Percentiles rank a stretch among this genome's conserved stretches.
Evolutionary conservation across 2,797 vertebrate species (phyloP).

Genomic region (Chaetodon trifasciatus): DNA sequence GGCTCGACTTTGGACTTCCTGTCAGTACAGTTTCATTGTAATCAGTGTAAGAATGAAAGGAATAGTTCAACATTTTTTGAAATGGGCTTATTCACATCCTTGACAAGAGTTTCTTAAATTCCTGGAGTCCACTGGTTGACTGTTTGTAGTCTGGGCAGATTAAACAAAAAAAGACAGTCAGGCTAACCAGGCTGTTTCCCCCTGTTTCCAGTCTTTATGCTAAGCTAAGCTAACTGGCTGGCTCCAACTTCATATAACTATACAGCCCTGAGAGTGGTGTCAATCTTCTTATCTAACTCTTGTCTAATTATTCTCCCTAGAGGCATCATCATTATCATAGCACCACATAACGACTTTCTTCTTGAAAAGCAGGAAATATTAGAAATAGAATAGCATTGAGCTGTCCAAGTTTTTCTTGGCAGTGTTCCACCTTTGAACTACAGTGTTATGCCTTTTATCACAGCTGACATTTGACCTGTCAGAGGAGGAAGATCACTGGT

Average conservation of each 20-base stretch:
- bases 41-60: background rate
- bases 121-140: no score
- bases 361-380: background rate
- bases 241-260: no score
- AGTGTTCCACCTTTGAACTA: background rate
- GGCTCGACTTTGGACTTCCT: background rate
- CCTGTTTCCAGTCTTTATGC: no score
- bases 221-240: no score
- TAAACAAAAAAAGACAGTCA: no score
- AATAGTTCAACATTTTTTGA: background rate
- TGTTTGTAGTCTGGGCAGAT: no score
- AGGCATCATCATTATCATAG: no score
- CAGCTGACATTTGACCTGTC: background rate
- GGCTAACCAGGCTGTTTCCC: no score
- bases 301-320: no score
- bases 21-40: background rate
- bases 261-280: no score
- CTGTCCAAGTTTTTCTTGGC: background rate
- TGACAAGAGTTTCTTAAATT: background rate
- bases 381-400: background rate
- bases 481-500: no score
- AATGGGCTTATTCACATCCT: background rate
- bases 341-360: background rate
- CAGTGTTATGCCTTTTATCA: background rate
- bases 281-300: no score